Percentiles rank a stretch among this genome's conserved stretches.
Evolutionary conservation across 2,113 vertebrate species (phyloP).

Genomic region (Silurus asotus): DNA sequence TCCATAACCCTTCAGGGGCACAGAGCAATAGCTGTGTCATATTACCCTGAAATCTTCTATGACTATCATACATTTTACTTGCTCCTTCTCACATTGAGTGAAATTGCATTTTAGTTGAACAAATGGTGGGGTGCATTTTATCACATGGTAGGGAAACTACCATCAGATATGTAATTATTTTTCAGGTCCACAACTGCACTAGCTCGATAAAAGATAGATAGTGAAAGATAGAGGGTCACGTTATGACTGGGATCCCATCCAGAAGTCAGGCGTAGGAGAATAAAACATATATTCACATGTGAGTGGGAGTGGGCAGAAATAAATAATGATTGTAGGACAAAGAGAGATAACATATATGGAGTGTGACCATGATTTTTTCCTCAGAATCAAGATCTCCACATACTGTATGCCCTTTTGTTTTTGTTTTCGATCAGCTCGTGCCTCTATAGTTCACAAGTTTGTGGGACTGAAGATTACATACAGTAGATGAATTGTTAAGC

Average conservation of each 20-base stretch:
- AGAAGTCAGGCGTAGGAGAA: background rate
- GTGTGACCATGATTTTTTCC: background rate
- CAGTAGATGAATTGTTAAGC: background rate
- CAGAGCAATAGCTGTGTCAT: slow-evolving; percentile 32
- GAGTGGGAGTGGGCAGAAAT: background rate
- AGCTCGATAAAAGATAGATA: slow-evolving; percentile 2
- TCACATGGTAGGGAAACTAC: background rate
- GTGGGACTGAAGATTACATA: background rate
- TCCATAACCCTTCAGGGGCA: slow-evolving; percentile 33
- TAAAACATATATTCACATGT: background rate
- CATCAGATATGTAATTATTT: slow-evolving; percentile 16
- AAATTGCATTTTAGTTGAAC: slow-evolving; percentile 25
- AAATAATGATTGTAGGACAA: background rate
- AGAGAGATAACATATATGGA: background rate
- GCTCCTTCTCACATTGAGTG: background rate
- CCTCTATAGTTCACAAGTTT: background rate
- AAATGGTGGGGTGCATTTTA: slow-evolving; percentile 5
- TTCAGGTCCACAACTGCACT: slow-evolving; percentile 32
- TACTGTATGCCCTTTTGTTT: background rate
- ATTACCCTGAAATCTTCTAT: slow-evolving; percentile 25
- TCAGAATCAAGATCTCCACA: background rate
- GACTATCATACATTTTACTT: slow-evolving; percentile 18
- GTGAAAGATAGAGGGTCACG: background rate
- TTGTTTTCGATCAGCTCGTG: background rate
- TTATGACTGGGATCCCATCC: background rate